Percentiles rank a stretch among this genome's conserved stretches.
These are phyloP conservation scores for Anguilla megastoma DNA, from an alignment of 2,797 vertebrate species.

Conservation along the genomic window DNA sequence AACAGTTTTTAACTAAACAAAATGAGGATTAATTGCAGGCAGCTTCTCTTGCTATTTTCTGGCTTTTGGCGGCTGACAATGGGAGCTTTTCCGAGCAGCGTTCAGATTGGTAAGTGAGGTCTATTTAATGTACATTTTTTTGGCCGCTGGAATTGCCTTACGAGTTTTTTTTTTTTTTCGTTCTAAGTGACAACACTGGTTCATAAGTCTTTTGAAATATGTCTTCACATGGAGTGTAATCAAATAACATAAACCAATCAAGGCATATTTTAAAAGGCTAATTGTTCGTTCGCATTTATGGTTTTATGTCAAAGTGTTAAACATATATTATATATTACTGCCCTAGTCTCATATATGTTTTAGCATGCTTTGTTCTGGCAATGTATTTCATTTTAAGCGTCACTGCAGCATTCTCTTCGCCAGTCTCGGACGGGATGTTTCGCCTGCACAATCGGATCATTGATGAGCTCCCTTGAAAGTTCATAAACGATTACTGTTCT, in stretches of 20 bases:
- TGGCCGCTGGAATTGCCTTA: slow-evolving; percentile 2
- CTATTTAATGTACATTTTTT: background rate
- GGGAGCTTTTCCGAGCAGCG: slow-evolving; percentile 96
- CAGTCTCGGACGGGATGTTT: slow-evolving; percentile 43
- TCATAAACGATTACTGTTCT: slow-evolving; percentile 30
- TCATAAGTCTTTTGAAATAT: slow-evolving; percentile 5
- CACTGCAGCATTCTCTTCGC: slow-evolving; percentile 52
- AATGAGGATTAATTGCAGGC: slow-evolving; percentile 90
- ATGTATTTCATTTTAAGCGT: slow-evolving; percentile 41
- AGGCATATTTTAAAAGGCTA: slow-evolving; percentile 15
- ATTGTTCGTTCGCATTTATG: background rate
- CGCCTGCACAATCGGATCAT: slow-evolving; percentile 30
- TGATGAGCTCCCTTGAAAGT: slow-evolving; percentile 45
- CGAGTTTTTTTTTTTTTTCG: slow-evolving; percentile 22
- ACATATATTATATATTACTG: slow-evolving; percentile 33
- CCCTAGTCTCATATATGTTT: slow-evolving; percentile 24
- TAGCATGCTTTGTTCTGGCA: slow-evolving; percentile 28
- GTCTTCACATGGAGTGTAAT: background rate
- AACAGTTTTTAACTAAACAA: slow-evolving; percentile 82
- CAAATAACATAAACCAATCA: background rate
- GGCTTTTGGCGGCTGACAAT: slow-evolving; percentile 88
- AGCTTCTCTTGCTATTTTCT: slow-evolving; percentile 88
- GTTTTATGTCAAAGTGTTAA: slow-evolving; percentile 31
- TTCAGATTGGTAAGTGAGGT: slow-evolving; percentile 89
- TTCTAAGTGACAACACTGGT: background rate